phyloP scores from a whole-genome alignment of 2,797 vertebrate genomes.

The Gambusia yucatana region DNA sequence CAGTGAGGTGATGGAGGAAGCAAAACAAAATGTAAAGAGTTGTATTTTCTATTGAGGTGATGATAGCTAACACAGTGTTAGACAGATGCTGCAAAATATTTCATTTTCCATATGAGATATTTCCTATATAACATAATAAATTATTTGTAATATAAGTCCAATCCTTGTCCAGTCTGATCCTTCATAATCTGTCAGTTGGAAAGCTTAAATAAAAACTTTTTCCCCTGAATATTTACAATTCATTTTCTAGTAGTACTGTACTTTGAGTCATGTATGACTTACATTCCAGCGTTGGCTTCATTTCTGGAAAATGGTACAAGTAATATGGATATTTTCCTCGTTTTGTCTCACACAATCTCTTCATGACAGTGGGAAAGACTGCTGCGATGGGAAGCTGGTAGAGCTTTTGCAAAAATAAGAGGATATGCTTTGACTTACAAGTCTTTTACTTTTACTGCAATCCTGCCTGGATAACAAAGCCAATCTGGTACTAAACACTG shows the following conservation, averaged over 20 bases:
- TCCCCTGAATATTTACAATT: slow-evolving; percentile 46
- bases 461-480: slow-evolving; percentile 56
- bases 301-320: slow-evolving; percentile 35
- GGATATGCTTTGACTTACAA: slow-evolving; percentile 47
- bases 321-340: slow-evolving; percentile 49
- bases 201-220: slow-evolving; percentile 35
- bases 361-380: slow-evolving; percentile 28
- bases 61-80: not conserved
- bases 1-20: not conserved
- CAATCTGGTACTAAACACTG: slow-evolving; percentile 57
- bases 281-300: slow-evolving; percentile 55
- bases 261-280: slow-evolving; percentile 64
- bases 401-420: slow-evolving; percentile 48
- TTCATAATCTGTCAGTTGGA: slow-evolving; percentile 43
- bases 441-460: slow-evolving; percentile 49
- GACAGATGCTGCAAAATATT: not conserved
- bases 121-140: slow-evolving; percentile 57
- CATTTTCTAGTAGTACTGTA: slow-evolving; percentile 60
- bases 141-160: slow-evolving; percentile 56
- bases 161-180: slow-evolving; percentile 39
- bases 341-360: slow-evolving; percentile 51
- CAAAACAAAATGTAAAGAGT: not conserved
- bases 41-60: not conserved
- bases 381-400: slow-evolving; percentile 43
- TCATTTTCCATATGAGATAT: slow-evolving; percentile 32